Evolutionary conservation across 2,113 vertebrate genomes (phyloP).

Genomic region (Hypocryptadius cinnamomeus): DNA sequence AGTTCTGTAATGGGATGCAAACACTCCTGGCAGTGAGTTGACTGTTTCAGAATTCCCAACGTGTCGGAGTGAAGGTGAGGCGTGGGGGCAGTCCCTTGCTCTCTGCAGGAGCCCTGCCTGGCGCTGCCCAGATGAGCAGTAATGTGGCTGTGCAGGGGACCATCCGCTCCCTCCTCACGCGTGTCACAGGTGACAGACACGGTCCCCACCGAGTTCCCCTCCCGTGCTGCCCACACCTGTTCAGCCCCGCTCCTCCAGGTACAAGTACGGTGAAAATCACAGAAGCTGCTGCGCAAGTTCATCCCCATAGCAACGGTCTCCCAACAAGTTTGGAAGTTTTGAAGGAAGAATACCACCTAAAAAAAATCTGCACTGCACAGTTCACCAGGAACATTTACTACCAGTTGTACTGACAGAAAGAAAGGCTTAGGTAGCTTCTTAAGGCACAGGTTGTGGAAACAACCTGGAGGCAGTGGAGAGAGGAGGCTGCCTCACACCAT

Average conservation of each 20-base stretch:
- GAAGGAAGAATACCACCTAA: background rate
- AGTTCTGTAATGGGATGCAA: background rate
- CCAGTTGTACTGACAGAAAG: background rate
- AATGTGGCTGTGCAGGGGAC: background rate
- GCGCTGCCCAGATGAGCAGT: background rate
- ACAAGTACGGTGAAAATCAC: accelerated
- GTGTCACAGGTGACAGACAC: background rate
- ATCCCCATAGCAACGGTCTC: background rate
- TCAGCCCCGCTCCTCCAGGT: background rate
- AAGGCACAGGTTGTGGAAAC: background rate
- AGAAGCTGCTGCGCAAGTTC: background rate
- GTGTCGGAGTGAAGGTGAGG: background rate
- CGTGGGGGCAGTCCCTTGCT: background rate
- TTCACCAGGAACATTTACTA: background rate
- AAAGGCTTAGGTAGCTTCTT: background rate
- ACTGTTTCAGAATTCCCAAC: background rate
- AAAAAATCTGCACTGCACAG: background rate
- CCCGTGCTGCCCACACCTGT: background rate
- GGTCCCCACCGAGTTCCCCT: background rate
- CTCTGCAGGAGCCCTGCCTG: background rate
- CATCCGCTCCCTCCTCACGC: background rate
- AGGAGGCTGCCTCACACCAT: background rate
- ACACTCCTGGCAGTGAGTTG: background rate
- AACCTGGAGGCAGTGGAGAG: background rate
- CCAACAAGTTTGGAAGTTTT: background rate